Conservation (phyloP, 1,140 invertebrate genomes). For the Hestina assimilis region DNA sequence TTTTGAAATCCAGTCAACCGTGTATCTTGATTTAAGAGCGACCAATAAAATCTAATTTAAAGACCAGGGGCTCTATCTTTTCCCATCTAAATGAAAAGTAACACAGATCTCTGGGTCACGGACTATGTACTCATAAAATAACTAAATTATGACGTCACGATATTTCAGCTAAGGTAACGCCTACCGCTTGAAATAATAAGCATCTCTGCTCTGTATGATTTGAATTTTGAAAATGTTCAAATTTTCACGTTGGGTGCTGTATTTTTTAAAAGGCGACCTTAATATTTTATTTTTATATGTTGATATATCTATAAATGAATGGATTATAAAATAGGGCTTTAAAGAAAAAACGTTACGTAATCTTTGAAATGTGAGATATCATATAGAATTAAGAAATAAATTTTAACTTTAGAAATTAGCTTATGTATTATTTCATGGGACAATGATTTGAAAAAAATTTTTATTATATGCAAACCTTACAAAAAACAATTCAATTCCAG, state of each 20-base stretch:
- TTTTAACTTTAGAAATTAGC: too few relatives aligned
- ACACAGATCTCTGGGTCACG: constrained; percentile 12
- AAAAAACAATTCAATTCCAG: too few relatives aligned
- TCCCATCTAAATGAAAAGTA: constrained; percentile 18
- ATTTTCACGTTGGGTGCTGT: background rate
- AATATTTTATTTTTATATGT: background rate
- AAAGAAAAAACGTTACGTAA: background rate
- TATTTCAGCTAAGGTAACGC: constrained; percentile 19
- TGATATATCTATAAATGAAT: too few relatives aligned
- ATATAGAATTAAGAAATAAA: too few relatives aligned
- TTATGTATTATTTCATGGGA: too few relatives aligned
- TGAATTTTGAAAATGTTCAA: constrained; percentile 14
- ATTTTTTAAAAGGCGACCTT: background rate
- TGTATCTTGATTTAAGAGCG: too few relatives aligned
- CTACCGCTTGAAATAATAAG: constrained; percentile 20
- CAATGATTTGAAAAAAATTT: too few relatives aligned
- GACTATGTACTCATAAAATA: constrained; percentile 12
- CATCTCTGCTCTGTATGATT: constrained; percentile 3
- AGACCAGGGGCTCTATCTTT: constrained; percentile 5
- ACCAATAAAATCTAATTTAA: too few relatives aligned
- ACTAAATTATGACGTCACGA: constrained; percentile 20
- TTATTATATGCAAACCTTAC: too few relatives aligned
- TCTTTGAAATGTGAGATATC: background rate
- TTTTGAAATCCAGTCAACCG: too few relatives aligned
- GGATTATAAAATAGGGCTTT: too few relatives aligned